These are phyloP conservation scores for Melanotus villosus DNA, from an alignment of 2,888 invertebrate genomes.

Conservation along the genomic window DNA sequence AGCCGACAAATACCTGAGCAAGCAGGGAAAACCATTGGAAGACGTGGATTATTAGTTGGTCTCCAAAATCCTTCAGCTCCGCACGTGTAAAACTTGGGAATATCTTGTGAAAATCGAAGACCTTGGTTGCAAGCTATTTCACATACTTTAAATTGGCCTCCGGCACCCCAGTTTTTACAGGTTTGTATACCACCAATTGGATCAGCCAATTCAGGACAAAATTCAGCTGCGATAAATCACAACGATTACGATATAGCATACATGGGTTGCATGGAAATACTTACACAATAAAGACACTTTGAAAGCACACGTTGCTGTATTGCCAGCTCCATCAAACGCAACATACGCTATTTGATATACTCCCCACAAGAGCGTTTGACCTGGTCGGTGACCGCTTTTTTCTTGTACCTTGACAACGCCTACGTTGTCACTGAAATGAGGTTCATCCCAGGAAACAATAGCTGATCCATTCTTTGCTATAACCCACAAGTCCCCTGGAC, in stretches of 20 bases:
- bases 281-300: slow-evolving; percentile 91
- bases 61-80: slow-evolving; percentile 99
- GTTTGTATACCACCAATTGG: slow-evolving; percentile 93
- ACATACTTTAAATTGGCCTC: slow-evolving; percentile 95
- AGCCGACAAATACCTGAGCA: slow-evolving; percentile 89
- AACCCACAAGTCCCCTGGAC: slow-evolving; percentile 95
- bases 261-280: slow-evolving; percentile 60
- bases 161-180: slow-evolving; percentile 97
- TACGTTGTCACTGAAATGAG: slow-evolving; percentile 91
- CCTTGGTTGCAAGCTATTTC: slow-evolving; percentile 90
- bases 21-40: slow-evolving; percentile 91
- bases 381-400: slow-evolving; percentile 88
- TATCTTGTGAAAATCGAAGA: slow-evolving; percentile 91
- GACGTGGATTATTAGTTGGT: slow-evolving; percentile 84
- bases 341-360: slow-evolving; percentile 94
- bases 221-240: slow-evolving; percentile 78
- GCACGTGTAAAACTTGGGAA: slow-evolving; percentile 98
- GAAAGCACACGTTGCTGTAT: slow-evolving; percentile 92
- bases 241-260: background rate
- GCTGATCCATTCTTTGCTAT: slow-evolving; percentile 94
- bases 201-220: slow-evolving; percentile 90
- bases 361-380: slow-evolving; percentile 91
- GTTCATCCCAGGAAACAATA: slow-evolving; percentile 92
- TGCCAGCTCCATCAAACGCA: slow-evolving; percentile 94
- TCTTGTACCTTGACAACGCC: slow-evolving; percentile 85